These are phyloP conservation scores for Sinelater perroti DNA, from an alignment of 2,888 invertebrate genomes.

Conservation along the genomic window DNA sequence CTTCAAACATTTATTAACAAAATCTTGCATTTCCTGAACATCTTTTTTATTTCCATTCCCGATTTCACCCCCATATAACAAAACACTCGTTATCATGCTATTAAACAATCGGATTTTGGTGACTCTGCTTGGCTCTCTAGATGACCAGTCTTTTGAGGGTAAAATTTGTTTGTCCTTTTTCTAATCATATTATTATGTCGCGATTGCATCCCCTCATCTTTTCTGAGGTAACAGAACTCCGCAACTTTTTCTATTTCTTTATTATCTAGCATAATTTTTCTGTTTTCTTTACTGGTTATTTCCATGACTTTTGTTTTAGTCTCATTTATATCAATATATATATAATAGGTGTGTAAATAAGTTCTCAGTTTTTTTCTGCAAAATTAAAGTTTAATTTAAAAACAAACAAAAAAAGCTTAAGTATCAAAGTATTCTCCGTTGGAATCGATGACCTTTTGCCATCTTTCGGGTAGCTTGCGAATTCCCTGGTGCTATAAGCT, in stretches of 20 bases:
- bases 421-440: no score
- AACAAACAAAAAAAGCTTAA: no score
- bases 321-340: background rate
- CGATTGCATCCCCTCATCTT: background rate
- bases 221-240: background rate
- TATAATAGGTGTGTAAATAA: no score
- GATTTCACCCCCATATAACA: background rate
- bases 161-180: background rate
- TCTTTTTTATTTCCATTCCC: no score
- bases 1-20: background rate
- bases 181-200: background rate
- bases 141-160: no score
- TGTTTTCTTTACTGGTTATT: background rate
- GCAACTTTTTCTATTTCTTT: no score
- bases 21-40: no score
- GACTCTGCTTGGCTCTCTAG: background rate
- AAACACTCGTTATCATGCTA: background rate
- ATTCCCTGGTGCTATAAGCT: no score
- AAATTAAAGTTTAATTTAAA: no score
- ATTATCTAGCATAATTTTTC: background rate
- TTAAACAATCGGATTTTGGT: background rate
- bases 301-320: background rate
- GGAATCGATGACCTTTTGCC: no score
- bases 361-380: no score
- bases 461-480: no score